Percentiles rank a stretch among this genome's conserved stretches.
Conservation (phyloP, 2,888 invertebrate species). For the Halocaridina rubra region DNA sequence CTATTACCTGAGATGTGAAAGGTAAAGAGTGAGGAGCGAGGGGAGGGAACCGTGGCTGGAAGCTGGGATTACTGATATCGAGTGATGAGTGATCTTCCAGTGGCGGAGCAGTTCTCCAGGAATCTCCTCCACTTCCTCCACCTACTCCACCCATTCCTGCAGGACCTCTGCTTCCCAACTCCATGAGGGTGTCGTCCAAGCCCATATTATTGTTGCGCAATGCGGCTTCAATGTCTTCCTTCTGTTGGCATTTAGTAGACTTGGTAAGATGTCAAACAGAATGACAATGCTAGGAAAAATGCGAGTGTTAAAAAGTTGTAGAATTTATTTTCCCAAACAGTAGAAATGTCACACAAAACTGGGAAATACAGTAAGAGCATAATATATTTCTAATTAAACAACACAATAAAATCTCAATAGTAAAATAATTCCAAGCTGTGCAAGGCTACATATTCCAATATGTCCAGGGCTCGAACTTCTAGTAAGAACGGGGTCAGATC, state of each 20-base stretch:
- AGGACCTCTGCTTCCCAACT: constrained; percentile 74
- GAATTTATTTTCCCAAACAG: too few species aligned
- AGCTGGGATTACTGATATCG: constrained; percentile 53
- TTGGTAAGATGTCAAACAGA: not conserved
- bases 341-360: too few species aligned
- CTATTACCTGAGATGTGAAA: constrained; percentile 40
- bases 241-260: constrained; percentile 23
- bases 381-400: too few species aligned
- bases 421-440: too few species aligned
- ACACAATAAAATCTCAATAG: too few species aligned
- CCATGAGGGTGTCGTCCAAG: constrained; percentile 76
- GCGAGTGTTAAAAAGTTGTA: not conserved
- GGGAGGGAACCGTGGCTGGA: constrained; percentile 54
- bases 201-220: constrained; percentile 66
- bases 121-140: constrained; percentile 68
- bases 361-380: too few species aligned
- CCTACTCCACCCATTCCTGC: constrained; percentile 71
- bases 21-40: constrained; percentile 45
- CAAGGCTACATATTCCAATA: too few species aligned
- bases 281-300: not conserved
- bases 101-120: constrained; percentile 40
- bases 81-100: constrained; percentile 52
- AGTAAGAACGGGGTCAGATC: too few species aligned
- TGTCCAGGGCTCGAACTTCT: too few species aligned
- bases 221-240: constrained; percentile 58